Conservation (phyloP, 2,113 vertebrate species). For the Anthoscopus minutus region DNA sequence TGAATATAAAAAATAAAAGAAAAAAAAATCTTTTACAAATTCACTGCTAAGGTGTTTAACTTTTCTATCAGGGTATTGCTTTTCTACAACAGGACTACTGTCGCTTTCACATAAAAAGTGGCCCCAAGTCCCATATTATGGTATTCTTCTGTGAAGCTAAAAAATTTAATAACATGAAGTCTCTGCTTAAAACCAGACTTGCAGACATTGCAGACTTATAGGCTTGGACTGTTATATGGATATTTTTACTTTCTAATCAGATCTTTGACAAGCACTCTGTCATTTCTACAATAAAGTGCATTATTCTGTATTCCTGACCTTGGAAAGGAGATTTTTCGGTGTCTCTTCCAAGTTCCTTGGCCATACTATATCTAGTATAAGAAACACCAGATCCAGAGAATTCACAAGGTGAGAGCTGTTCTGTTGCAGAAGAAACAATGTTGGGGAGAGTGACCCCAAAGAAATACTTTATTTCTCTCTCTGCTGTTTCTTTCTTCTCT, state of each 20-base stretch:
- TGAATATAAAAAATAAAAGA: not conserved
- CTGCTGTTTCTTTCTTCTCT: not conserved
- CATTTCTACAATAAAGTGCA: not conserved
- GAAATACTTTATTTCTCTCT: not conserved
- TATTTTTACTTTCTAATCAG: conserved; percentile 51
- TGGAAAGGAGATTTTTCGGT: not conserved
- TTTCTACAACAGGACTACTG: not conserved
- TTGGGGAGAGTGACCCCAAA: not conserved
- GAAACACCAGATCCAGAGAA: not conserved
- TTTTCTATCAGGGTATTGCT: not conserved
- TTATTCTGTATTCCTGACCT: not conserved
- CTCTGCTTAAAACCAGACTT: not conserved
- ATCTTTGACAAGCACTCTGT: conserved; percentile 64
- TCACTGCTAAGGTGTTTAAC: not conserved
- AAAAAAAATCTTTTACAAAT: not conserved
- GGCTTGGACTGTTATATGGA: not conserved
- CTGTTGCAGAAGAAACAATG: not conserved
- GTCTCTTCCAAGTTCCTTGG: not conserved
- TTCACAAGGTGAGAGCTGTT: not conserved
- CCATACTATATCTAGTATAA: not conserved
- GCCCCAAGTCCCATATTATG: not conserved
- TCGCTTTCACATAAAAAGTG: not conserved
- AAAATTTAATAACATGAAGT: not conserved
- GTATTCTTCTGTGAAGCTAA: not conserved
- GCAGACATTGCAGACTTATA: not conserved